phyloP scores from a whole-genome alignment of 2,113 vertebrate genomes.

The Bos javanicus region DNA sequence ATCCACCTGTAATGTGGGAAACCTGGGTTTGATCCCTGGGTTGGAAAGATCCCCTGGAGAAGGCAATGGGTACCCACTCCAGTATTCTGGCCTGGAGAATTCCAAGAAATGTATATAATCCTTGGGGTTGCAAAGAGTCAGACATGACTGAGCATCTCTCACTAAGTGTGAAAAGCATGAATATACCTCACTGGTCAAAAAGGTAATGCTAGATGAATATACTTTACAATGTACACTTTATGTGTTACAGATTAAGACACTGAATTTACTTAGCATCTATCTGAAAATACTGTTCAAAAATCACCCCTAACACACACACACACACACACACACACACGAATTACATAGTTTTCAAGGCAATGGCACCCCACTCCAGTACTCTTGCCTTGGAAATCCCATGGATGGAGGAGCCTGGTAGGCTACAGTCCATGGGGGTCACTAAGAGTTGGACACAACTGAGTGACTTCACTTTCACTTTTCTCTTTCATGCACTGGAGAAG shows the following conservation, averaged over 20 bases:
- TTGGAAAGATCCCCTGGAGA: not conserved
- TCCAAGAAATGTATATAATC: not conserved
- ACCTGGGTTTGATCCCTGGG: not conserved
- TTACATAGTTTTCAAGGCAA: not conserved
- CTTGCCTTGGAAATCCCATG: too few species aligned
- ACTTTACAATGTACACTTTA: not conserved
- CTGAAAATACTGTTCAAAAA: slow-evolving; percentile 11
- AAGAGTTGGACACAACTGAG: too few species aligned
- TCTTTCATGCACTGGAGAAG: too few species aligned
- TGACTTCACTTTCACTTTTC: too few species aligned
- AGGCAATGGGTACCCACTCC: not conserved
- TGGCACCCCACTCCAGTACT: too few species aligned
- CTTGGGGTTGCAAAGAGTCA: not conserved
- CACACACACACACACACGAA: not conserved
- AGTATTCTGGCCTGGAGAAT: not conserved
- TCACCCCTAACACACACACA: not conserved
- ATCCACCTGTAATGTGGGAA: not conserved
- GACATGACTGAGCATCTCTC: not conserved
- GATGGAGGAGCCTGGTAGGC: too few species aligned
- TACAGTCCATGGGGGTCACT: too few species aligned
- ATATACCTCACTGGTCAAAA: not conserved
- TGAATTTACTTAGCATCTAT: not conserved
- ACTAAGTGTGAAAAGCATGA: not conserved
- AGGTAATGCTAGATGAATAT: not conserved
- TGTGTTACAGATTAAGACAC: not conserved